phyloP scores from a whole-genome alignment of 2,113 vertebrate genomes.

The Drymodes brunneopygia region DNA sequence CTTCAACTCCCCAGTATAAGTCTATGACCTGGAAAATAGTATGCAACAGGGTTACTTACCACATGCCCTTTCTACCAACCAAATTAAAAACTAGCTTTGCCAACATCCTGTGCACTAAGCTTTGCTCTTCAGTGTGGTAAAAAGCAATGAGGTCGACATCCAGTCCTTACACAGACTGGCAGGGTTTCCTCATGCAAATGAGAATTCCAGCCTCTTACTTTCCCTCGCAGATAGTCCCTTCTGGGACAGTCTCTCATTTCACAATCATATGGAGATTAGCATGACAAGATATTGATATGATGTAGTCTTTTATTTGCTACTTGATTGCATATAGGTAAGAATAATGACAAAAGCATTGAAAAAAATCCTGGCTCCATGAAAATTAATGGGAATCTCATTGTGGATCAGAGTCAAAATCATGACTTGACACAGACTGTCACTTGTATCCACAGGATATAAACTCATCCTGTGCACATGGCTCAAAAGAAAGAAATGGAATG shows the following conservation, averaged over 20 bases:
- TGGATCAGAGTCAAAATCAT: neutral
- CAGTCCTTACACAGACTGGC: neutral
- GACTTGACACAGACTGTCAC: neutral
- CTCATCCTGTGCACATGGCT: neutral
- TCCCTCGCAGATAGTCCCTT: neutral
- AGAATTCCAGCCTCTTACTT: neutral
- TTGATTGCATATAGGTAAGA: neutral
- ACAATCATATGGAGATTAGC: neutral
- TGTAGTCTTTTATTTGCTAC: neutral
- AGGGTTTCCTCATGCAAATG: neutral
- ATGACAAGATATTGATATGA: neutral
- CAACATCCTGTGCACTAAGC: neutral
- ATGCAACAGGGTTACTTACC: neutral
- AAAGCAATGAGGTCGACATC: neutral
- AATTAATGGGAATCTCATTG: neutral
- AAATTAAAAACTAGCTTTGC: neutral
- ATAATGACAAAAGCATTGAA: neutral
- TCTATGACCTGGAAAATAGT: slow-evolving; percentile 86
- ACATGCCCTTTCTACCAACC: neutral
- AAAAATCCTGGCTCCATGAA: neutral
- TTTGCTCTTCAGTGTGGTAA: neutral
- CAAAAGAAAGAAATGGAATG: neutral
- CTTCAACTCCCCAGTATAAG: slow-evolving; percentile 93
- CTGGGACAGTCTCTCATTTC: neutral
- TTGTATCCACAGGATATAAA: neutral